Conservation (phyloP, 2,888 invertebrate species). For the Frankliniella fusca region DNA sequence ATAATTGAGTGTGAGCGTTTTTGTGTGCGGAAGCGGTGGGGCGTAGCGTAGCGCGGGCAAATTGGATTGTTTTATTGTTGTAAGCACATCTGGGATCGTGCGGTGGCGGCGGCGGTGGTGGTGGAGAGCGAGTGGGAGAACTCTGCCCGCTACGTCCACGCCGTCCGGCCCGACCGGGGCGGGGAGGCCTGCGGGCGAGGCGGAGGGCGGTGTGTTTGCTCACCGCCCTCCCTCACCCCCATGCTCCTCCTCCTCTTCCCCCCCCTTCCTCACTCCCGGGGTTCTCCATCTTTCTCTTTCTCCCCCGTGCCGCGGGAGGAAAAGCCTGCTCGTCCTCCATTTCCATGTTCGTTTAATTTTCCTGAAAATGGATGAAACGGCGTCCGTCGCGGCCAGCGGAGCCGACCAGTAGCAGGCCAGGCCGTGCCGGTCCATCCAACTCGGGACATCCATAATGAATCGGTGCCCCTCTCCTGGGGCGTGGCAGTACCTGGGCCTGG, state of each 20-base stretch:
- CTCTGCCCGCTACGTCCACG: background rate
- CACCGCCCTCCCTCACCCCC: background rate
- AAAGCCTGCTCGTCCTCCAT: background rate
- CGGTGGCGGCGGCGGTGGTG: background rate
- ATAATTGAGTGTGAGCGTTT: slow-evolving; percentile 30
- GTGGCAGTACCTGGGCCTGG: background rate
- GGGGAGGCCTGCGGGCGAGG: too few relatives aligned
- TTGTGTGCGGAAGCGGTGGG: slow-evolving; percentile 9
- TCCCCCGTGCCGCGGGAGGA: background rate
- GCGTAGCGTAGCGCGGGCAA: background rate
- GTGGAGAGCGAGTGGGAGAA: background rate
- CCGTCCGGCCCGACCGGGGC: background rate
- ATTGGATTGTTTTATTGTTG: slow-evolving; percentile 25
- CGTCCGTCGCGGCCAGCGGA: too few relatives aligned
- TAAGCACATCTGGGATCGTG: slow-evolving; percentile 7
- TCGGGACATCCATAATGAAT: too few relatives aligned
- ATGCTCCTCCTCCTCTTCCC: background rate
- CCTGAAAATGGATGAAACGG: background rate
- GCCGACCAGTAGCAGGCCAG: too few relatives aligned
- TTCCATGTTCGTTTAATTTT: background rate
- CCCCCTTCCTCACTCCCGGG: background rate
- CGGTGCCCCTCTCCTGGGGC: too few relatives aligned
- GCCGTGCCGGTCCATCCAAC: too few relatives aligned
- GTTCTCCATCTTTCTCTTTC: too few relatives aligned
- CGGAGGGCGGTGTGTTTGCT: background rate